Conservation (phyloP, 2,113 vertebrate genomes). For the Dicrurus megarhynchus region DNA sequence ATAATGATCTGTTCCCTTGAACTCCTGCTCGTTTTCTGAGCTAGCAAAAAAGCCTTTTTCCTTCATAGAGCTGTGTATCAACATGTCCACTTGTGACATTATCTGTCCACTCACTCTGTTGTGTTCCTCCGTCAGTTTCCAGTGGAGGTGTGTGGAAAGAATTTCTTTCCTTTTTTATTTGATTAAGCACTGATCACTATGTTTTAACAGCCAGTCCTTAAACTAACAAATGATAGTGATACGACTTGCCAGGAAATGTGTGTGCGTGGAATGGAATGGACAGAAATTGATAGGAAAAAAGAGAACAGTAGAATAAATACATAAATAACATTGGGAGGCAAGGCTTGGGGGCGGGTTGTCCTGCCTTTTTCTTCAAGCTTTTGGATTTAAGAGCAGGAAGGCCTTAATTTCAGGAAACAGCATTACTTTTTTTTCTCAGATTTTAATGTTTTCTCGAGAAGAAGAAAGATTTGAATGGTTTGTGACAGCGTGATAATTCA, state of each 20-base stretch:
- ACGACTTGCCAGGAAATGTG: background rate
- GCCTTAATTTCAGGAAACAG: background rate
- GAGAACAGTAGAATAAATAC: background rate
- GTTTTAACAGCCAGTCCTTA: background rate
- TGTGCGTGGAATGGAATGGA: background rate
- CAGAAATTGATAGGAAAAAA: background rate
- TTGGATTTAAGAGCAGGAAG: background rate
- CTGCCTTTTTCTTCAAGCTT: background rate
- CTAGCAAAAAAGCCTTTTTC: background rate
- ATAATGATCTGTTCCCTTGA: background rate
- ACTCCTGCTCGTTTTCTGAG: background rate
- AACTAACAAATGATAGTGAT: background rate
- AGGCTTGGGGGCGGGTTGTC: background rate
- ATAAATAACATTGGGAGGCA: background rate
- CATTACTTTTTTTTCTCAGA: background rate
- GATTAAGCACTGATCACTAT: background rate
- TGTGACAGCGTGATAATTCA: background rate
- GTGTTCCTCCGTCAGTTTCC: background rate
- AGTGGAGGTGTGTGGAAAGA: background rate
- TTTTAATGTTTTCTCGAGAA: background rate
- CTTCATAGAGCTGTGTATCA: background rate
- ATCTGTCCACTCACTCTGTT: background rate
- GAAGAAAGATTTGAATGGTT: background rate
- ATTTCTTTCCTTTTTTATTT: background rate
- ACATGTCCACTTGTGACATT: background rate